Conservation (phyloP, 1,140 invertebrate genomes). For the Bicyclus anynana region DNA sequence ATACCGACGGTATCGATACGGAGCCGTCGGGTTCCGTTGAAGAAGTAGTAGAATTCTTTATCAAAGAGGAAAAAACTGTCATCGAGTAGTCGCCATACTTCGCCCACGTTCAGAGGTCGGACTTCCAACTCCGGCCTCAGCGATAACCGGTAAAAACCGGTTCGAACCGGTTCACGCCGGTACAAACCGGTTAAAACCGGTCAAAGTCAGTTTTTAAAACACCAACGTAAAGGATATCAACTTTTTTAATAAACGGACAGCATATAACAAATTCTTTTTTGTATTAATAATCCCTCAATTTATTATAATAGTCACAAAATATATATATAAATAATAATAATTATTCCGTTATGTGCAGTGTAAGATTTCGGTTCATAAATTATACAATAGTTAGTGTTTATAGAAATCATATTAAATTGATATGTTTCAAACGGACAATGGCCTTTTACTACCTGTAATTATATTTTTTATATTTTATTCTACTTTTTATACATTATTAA, state of each 20-base stretch:
- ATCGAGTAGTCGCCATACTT: slow-evolving; percentile 79
- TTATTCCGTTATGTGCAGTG: slow-evolving; percentile 53
- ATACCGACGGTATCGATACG: slow-evolving; percentile 93
- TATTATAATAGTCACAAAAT: slow-evolving; percentile 45
- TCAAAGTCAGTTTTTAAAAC: slow-evolving; percentile 15
- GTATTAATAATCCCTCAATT: slow-evolving; percentile 35
- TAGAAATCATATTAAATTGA: slow-evolving; percentile 73
- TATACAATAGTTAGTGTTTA: slow-evolving; percentile 72
- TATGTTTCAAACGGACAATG: slow-evolving; percentile 65
- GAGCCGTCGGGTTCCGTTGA: slow-evolving; percentile 94
- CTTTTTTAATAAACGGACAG: slow-evolving; percentile 44
- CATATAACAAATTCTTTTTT: slow-evolving; percentile 48
- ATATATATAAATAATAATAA: slow-evolving; percentile 10
- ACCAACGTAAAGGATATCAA: slow-evolving; percentile 11
- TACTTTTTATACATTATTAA: slow-evolving; percentile 2
- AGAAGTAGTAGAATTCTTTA: slow-evolving; percentile 97
- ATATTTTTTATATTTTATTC: slow-evolving; percentile 16
- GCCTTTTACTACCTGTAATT: slow-evolving; percentile 57
- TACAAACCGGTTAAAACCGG: slow-evolving; percentile 26
- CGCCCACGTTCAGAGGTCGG: slow-evolving; percentile 46
- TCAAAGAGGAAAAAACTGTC: slow-evolving; percentile 95
- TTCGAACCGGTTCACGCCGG: slow-evolving; percentile 20
- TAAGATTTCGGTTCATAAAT: slow-evolving; percentile 60
- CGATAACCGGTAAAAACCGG: slow-evolving; percentile 14
- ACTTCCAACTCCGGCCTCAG: slow-evolving; percentile 34